Conservation (phyloP, 1,140 invertebrate genomes). For the Epicauta chinensis region DNA sequence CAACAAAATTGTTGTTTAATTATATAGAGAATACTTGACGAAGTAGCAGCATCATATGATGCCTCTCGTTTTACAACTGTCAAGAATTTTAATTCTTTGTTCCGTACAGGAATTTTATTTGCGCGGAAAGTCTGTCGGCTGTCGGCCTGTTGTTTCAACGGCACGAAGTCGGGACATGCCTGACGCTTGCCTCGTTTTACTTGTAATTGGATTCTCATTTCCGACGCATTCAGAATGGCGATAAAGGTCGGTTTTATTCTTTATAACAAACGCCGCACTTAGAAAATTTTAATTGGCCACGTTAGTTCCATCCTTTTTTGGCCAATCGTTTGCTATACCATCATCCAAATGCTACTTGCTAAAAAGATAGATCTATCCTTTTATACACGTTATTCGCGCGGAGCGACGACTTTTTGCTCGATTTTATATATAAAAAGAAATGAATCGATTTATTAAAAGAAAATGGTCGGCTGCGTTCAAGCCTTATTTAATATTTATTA, state of each 20-base stretch:
- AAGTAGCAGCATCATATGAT: no score
- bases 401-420: neutral
- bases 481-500: constrained; percentile 40
- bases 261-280: constrained; percentile 37
- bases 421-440: neutral
- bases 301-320: constrained; percentile 30
- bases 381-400: neutral
- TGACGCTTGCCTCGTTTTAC: constrained; percentile 35
- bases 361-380: neutral
- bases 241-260: constrained; percentile 38
- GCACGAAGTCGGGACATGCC: constrained; percentile 36
- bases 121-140: constrained; percentile 21
- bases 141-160: constrained; percentile 31
- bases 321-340: constrained; percentile 4
- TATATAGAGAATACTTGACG: no score
- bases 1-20: no score
- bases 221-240: constrained; percentile 40
- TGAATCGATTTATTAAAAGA: constrained; percentile 28
- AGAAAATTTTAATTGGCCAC: constrained; percentile 41
- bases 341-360: neutral
- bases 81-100: constrained; percentile 10
- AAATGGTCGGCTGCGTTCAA: constrained; percentile 22
- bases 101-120: neutral
- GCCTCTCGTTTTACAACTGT: constrained; percentile 20
- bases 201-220: constrained; percentile 41